Base-by-base conservation (phyloP, 2,888 invertebrate species). In the Chrysina gloriosa region DNA sequence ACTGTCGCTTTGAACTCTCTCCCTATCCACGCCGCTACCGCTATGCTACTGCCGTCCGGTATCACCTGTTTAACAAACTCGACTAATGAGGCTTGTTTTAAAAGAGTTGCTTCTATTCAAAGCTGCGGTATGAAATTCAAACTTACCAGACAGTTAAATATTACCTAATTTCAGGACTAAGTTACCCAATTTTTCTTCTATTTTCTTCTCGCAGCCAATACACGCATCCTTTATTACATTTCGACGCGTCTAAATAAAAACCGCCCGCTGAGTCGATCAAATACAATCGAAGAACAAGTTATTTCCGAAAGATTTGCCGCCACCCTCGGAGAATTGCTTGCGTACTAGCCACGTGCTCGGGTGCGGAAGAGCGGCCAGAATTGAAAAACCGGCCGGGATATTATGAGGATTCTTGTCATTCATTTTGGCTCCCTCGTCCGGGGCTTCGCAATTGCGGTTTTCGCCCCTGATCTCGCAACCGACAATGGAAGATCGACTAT, bases 321-420 rank as follows among this genome's bases (percentile, higher is more conserved):
- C 45, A 45, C 45, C 45, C 42, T 25, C 9, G 14, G 5, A 61
- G 42, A n/a, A n/a, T 27, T 27, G 16, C 11, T 42, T 61, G 27
- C 29, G 16, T n/a, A n/a, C n/a, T 23, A 5, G 16, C 27, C 58
- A 61, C 58, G 42, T 61, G 58, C 16, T 45, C 27, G 16, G 36
- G 16, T 3, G 9, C 11, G 27, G 39, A n/a, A n/a, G n/a, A 29
- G 27, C 14, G 1, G 45, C 14, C n/a, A 27, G 23, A 39, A 61
- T 25, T 45, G 36, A 61, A 61, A 42, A 19, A 11, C 4, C 27
- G 39, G 23, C 7, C 27, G 42, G 1, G 52, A 29, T 29, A 52
- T 52, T 42, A 42, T 42, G 27, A 61, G 58, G 42, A 42, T 58
- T 58, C 54, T 19, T 61, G 58, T 45, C 27, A 42, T 61, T 61